A percentile compares a stretch with the other conserved stretches of the same genome.
Conservation (phyloP, 1,140 invertebrate genomes). For the Bemisia tabaci region DNA sequence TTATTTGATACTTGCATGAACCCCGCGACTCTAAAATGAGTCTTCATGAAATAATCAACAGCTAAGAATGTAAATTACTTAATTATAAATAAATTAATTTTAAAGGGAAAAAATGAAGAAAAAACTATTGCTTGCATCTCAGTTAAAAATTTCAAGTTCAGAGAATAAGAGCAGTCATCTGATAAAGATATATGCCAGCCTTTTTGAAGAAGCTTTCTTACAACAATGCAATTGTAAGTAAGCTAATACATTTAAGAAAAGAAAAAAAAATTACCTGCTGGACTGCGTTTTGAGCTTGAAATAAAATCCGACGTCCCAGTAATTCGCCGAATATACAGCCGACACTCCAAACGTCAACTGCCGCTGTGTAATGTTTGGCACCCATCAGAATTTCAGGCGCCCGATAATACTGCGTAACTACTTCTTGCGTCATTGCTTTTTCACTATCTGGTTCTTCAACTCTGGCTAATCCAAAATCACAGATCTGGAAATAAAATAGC, state of each 20-base stretch:
- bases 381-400: slow-evolving; percentile 98
- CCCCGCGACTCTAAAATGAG: no score
- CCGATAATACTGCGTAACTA: slow-evolving; percentile 96
- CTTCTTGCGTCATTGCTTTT: slow-evolving; percentile 97
- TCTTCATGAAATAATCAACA: no score
- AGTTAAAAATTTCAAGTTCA: no score
- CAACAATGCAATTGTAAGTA: no score
- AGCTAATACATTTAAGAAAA: neutral
- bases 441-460: slow-evolving; percentile 86
- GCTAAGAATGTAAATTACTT: no score
- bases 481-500: slow-evolving; percentile 53
- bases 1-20: no score
- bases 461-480: slow-evolving; percentile 90
- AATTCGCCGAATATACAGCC: slow-evolving; percentile 99
- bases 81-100: no score
- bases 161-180: no score
- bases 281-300: slow-evolving; percentile 89
- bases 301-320: slow-evolving; percentile 85
- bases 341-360: slow-evolving; percentile 96
- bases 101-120: no score
- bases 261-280: slow-evolving; percentile 53
- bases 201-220: no score
- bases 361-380: slow-evolving; percentile 90
- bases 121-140: no score
- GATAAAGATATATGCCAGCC: no score